Conservation (phyloP, 1,140 invertebrate genomes). For the Thaumatotibia leucotreta region DNA sequence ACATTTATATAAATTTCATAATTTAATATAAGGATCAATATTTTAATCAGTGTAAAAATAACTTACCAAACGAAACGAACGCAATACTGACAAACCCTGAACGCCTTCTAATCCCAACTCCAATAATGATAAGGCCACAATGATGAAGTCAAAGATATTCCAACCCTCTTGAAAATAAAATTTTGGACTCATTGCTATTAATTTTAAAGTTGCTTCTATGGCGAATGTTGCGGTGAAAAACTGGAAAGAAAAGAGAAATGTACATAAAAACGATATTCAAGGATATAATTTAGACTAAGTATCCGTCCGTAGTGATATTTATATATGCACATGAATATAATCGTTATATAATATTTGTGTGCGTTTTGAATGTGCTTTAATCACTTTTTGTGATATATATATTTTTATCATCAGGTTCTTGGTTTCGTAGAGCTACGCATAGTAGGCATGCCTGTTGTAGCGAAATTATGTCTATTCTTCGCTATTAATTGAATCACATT, state of each 20-base stretch:
- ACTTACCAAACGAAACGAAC: slow-evolving; percentile 98
- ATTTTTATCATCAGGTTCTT: too few species aligned
- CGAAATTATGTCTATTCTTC: too few species aligned
- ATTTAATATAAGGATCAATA: neutral
- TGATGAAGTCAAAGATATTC: slow-evolving; percentile 99
- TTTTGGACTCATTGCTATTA: slow-evolving; percentile 97
- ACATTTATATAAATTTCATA: neutral
- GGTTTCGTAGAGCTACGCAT: too few species aligned
- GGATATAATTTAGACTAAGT: too few species aligned
- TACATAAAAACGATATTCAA: neutral
- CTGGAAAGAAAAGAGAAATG: slow-evolving; percentile 75
- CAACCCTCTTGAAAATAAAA: slow-evolving; percentile 99
- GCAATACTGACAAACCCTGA: slow-evolving; percentile 95
- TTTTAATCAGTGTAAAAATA: slow-evolving; percentile 15
- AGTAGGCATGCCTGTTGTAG: too few species aligned
- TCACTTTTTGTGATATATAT: too few species aligned
- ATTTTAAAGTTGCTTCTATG: slow-evolving; percentile 96
- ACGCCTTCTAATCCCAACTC: slow-evolving; percentile 96
- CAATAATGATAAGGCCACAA: slow-evolving; percentile 95
- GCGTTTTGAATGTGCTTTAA: too few species aligned
- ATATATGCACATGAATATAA: too few species aligned
- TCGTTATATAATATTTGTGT: too few species aligned
- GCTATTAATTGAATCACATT: neutral
- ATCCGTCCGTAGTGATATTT: too few species aligned
- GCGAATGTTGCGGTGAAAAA: slow-evolving; percentile 99